Conservation (phyloP, 1,140 invertebrate species). For the Ceratina japonica region DNA sequence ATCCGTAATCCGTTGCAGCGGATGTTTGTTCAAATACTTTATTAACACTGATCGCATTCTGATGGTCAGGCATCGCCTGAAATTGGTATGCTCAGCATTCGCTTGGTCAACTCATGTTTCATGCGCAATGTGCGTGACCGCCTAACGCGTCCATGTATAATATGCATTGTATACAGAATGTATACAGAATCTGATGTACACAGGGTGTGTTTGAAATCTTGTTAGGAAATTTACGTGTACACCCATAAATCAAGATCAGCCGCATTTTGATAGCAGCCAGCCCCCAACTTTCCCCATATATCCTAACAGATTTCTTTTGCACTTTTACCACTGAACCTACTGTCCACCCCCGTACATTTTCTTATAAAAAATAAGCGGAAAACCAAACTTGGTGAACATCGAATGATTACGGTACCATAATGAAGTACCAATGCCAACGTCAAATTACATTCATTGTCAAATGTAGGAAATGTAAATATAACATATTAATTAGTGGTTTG, state of each 20-base stretch:
- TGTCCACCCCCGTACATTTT: too few species aligned
- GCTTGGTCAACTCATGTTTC: constrained; percentile 11
- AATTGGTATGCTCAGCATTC: constrained; percentile 27
- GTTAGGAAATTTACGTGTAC: constrained; percentile 15
- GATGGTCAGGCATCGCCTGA: constrained; percentile 3
- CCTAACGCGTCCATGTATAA: not conserved
- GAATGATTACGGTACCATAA: too few species aligned
- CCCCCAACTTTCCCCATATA: not conserved
- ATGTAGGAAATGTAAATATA: too few species aligned
- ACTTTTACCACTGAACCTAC: too few species aligned
- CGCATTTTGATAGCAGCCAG: not conserved
- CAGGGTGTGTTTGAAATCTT: not conserved
- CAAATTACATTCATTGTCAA: too few species aligned
- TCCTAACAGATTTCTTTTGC: too few species aligned
- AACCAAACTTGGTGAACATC: too few species aligned
- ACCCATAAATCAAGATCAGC: not conserved
- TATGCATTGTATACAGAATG: not conserved
- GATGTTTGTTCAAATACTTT: not conserved
- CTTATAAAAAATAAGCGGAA: too few species aligned
- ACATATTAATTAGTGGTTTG: too few species aligned
- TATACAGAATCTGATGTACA: not conserved
- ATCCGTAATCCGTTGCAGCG: not conserved
- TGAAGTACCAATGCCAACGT: too few species aligned
- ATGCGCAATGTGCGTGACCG: not conserved
- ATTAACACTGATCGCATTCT: not conserved